These are phyloP conservation scores for Neelides sp. DNA, from an alignment of 1,140 invertebrate genomes.

Conservation along the genomic window DNA sequence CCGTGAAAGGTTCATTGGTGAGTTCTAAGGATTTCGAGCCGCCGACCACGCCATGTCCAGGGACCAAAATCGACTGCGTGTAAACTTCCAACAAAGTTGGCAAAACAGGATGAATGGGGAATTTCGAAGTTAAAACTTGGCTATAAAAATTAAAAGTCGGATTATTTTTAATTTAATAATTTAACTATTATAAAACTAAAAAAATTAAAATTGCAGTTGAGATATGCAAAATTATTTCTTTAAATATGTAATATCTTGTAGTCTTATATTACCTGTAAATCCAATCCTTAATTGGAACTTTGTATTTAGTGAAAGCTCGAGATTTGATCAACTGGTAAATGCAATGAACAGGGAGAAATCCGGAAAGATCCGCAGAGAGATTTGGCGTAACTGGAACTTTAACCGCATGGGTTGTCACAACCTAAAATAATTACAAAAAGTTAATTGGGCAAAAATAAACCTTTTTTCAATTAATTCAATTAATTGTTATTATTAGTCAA, in stretches of 20 bases:
- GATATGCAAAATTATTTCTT: neutral
- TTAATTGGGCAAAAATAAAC: neutral
- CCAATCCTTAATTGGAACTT: slow-evolving; percentile 87
- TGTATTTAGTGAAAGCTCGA: slow-evolving; percentile 88
- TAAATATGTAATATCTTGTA: slow-evolving; percentile 27
- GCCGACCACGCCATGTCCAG: slow-evolving; percentile 36
- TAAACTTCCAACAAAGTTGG: slow-evolving; percentile 90
- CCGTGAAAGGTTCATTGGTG: slow-evolving; percentile 80
- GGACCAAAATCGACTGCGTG: slow-evolving; percentile 79
- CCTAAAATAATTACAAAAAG: slow-evolving; percentile 40
- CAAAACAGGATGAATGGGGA: slow-evolving; percentile 82
- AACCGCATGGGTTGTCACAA: slow-evolving; percentile 87
- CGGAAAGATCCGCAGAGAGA: slow-evolving; percentile 73
- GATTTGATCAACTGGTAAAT: slow-evolving; percentile 92
- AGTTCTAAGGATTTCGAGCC: slow-evolving; percentile 51
- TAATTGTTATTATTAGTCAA: slow-evolving; percentile 6
- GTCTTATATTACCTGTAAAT: slow-evolving; percentile 54
- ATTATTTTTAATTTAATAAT: neutral
- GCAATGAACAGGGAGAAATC: slow-evolving; percentile 92
- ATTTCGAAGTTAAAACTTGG: slow-evolving; percentile 73
- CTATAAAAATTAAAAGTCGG: slow-evolving; percentile 34
- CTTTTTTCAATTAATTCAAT: neutral
- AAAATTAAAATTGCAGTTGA: neutral
- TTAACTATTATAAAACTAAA: slow-evolving; percentile 1
- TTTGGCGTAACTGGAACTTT: slow-evolving; percentile 85